These are phyloP conservation scores for Cheumatopsyche charites DNA, from an alignment of 1,140 invertebrate genomes.

Conservation along the genomic window DNA sequence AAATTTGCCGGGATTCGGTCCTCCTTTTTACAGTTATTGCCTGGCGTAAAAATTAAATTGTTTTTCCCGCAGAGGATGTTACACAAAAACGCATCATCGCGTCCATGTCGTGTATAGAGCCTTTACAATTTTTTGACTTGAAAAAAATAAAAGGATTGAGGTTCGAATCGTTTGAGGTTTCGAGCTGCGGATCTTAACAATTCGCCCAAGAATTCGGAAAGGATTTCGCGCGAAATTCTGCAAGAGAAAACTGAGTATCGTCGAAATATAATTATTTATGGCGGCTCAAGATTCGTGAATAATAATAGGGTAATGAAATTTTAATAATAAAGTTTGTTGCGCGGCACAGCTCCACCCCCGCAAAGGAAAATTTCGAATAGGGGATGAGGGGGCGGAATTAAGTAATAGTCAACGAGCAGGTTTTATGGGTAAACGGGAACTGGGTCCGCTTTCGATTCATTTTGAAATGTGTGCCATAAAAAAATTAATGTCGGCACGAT, in stretches of 20 bases:
- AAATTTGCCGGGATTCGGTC: constrained; percentile 14
- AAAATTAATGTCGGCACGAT: background rate
- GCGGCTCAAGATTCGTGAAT: constrained; percentile 43
- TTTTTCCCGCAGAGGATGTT: constrained; percentile 1
- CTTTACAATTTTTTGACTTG: background rate
- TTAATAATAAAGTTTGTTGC: constrained; percentile 46
- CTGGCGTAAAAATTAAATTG: too few relatives aligned
- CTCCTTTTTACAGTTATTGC: constrained; percentile 16
- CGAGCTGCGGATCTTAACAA: background rate
- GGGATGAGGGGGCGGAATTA: background rate
- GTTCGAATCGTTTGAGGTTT: too few relatives aligned
- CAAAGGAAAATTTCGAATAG: background rate
- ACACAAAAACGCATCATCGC: background rate
- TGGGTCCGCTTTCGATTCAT: constrained; percentile 8
- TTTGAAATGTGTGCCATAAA: constrained; percentile 11
- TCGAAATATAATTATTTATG: constrained; percentile 38
- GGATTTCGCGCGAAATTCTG: background rate
- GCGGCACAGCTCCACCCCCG: background rate
- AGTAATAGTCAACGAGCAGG: constrained; percentile 29
- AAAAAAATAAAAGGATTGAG: background rate
- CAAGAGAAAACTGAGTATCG: constrained; percentile 10
- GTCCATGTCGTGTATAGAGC: too few relatives aligned
- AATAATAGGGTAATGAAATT: constrained; percentile 47
- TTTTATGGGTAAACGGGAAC: constrained; percentile 15
- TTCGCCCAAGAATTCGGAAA: background rate